phyloP scores from a whole-genome alignment of 2,888 invertebrate genomes.

The Nasonovia ribisnigri region DNA sequence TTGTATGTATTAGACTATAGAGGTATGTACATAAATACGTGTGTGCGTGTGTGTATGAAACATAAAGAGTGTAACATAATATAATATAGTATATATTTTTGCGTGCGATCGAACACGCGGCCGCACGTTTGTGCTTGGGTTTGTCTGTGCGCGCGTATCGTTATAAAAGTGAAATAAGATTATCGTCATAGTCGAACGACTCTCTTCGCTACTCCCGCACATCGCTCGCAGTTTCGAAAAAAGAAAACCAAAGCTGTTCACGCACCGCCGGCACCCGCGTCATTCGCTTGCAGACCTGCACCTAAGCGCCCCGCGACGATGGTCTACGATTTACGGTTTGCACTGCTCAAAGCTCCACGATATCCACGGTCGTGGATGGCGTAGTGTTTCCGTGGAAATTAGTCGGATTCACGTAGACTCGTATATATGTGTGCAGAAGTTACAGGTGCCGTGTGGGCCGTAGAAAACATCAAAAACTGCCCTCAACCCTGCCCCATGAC shows the following conservation, averaged over 20 bases:
- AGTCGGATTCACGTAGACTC: background rate
- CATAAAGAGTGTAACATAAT: background rate
- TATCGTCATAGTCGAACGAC: conserved; percentile 13
- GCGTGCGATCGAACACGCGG: background rate
- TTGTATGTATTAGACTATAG: background rate
- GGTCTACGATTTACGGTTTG: background rate
- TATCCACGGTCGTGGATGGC: background rate
- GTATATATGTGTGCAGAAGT: background rate
- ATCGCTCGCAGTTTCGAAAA: background rate
- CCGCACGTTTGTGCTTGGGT: background rate
- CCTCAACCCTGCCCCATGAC: background rate
- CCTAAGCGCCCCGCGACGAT: background rate
- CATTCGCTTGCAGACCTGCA: background rate
- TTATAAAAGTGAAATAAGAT: conserved; percentile 46
- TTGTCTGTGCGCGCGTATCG: background rate
- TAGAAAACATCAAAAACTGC: background rate
- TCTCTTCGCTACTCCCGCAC: background rate
- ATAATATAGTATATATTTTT: background rate
- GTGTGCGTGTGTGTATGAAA: background rate
- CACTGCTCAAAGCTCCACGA: too few relatives aligned
- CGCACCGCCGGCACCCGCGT: too few relatives aligned
- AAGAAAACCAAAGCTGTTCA: background rate
- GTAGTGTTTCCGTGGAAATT: background rate
- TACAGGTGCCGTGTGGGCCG: background rate
- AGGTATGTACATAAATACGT: background rate